A percentile compares a stretch with the other conserved stretches of the same genome.
Conservation (phyloP, 1,140 invertebrate species). For the Nymphalis io region DNA sequence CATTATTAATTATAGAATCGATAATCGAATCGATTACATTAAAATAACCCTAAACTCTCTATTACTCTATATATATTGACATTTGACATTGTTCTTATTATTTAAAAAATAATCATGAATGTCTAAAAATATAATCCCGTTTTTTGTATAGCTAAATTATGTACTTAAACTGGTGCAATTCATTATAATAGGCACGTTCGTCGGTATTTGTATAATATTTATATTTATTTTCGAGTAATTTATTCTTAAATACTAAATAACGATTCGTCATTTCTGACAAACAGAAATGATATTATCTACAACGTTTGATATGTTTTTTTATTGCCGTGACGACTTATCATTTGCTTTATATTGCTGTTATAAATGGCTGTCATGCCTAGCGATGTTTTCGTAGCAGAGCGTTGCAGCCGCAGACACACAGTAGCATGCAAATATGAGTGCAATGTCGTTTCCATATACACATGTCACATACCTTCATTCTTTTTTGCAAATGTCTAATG, state of each 20-base stretch:
- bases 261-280: slow-evolving; percentile 41
- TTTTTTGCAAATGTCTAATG: slow-evolving; percentile 7
- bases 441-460: slow-evolving; percentile 29
- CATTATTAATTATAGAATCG: background rate
- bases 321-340: slow-evolving; percentile 54
- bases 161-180: slow-evolving; percentile 6
- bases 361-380: slow-evolving; percentile 63
- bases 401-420: slow-evolving; percentile 56
- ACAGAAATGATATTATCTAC: slow-evolving; percentile 42
- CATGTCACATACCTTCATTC: background rate
- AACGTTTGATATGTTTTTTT: slow-evolving; percentile 72
- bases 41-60: background rate
- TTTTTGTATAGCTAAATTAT: slow-evolving; percentile 3
- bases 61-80: background rate
- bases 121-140: slow-evolving; percentile 3
- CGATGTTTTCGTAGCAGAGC: slow-evolving; percentile 50
- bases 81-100: background rate
- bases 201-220: slow-evolving; percentile 19
- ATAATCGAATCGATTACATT: background rate
- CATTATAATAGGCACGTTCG: slow-evolving; percentile 25
- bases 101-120: slow-evolving; percentile 3
- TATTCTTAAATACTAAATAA: slow-evolving; percentile 68
- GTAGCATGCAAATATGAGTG: slow-evolving; percentile 52
- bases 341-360: slow-evolving; percentile 43
- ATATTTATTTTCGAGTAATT: slow-evolving; percentile 37